phyloP scores from a whole-genome alignment of 1,140 invertebrate species.

The Drosophila bifasciata region DNA sequence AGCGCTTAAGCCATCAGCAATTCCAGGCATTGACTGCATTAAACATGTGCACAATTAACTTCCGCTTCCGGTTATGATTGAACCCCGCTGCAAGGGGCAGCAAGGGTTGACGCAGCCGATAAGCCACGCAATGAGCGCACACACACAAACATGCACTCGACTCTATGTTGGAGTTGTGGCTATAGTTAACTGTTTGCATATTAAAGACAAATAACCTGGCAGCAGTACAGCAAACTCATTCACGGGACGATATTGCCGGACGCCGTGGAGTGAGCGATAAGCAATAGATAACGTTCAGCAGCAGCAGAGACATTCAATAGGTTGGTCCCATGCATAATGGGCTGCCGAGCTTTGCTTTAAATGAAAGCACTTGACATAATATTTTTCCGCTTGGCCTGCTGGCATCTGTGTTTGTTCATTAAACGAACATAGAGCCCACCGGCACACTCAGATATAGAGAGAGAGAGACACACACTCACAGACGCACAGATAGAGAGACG shows the following conservation, averaged over 20 bases:
- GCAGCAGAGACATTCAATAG: slow-evolving; percentile 18
- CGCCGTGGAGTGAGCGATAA: slow-evolving; percentile 59
- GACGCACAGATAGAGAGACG: too few relatives aligned
- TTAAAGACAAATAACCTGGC: slow-evolving; percentile 74
- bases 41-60: slow-evolving; percentile 74
- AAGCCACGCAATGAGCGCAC: slow-evolving; percentile 20
- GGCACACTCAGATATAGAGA: too few relatives aligned
- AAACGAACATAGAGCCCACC: too few relatives aligned
- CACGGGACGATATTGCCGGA: slow-evolving; percentile 9
- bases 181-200: slow-evolving; percentile 76
- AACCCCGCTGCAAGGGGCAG: slow-evolving; percentile 34
- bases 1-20: slow-evolving; percentile 26
- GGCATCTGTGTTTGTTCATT: too few relatives aligned
- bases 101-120: slow-evolving; percentile 15
- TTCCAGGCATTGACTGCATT: slow-evolving; percentile 21
- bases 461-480: too few relatives aligned
- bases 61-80: slow-evolving; percentile 79
- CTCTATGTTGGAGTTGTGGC: slow-evolving; percentile 19
- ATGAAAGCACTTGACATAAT: not conserved
- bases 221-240: slow-evolving; percentile 18
- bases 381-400: too few relatives aligned
- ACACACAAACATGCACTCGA: slow-evolving; percentile 14
- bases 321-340: not conserved
- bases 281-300: slow-evolving; percentile 68
- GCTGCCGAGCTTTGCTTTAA: slow-evolving; percentile 45